Evolutionary conservation across 1,140 invertebrate genomes (phyloP), one percentile per base, ranked within the genome.

Genomic region (Macrobrachium rosenbergii): DNA sequence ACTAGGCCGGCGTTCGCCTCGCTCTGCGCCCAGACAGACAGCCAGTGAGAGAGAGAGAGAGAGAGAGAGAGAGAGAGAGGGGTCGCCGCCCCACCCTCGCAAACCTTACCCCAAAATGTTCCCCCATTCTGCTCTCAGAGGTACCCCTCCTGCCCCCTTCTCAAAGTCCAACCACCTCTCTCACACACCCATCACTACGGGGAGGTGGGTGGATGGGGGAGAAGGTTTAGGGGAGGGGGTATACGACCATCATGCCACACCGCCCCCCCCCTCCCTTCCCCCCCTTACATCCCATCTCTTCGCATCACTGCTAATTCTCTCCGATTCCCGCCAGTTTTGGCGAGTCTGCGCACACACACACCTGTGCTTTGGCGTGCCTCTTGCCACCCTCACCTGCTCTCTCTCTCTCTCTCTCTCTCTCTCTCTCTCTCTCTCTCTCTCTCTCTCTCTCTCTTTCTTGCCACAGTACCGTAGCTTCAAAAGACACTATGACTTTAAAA

Each of bases 21-120:
- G 62, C 23, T 37, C 75, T 28, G 45, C 82, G 59, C 81, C 81
- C 82, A 83, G 82, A 83, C 82, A 83, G 82, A 83, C 28, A 37
- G 28, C 28, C 28, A 37, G 28, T 37, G 28, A 37, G 3, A 37
- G 28, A 37, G 28, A 37, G 28, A 37, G 28, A 37, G 28, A 37
- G 28, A 37, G 28, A 37, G 28, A 37, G 28, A 37, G 28, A 37
- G 28, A 3, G 28, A 37, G 28, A 37, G 28, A 63, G 82, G 76
- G 82, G 82, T 83, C 82, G 69, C 69, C 58, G 12, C 52, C 81
- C 45, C 80, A 19, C 28, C 63, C 80, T 67, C 64, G 63, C 62
- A 72, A 23, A n/a, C 60, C 81, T 10, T 19, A 37, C 28, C 28
- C 28, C 28, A 37, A 37, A 37, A 37, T 37, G 3, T 16, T 10